Base-by-base conservation (phyloP, 2,113 vertebrate species). In the Neodon shergylaensis region DNA sequence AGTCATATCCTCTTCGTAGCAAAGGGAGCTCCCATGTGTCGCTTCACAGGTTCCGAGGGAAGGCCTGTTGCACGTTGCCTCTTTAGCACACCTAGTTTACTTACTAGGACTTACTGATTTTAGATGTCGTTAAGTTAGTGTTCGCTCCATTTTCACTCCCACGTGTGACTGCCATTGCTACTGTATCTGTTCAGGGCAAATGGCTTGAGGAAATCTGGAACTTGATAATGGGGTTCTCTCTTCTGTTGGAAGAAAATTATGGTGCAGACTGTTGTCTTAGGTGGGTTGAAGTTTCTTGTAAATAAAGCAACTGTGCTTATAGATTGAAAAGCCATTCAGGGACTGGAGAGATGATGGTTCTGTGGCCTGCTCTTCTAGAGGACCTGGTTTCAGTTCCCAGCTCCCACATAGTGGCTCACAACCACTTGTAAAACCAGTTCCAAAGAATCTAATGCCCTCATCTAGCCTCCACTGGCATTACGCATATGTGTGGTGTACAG, bases 1-100 rank as follows among this genome's bases (percentile, higher is more conserved):
- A 96, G 94, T 95, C 52, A 12, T 42, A 96, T 88, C 52, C 93
- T 86, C n/a, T 87, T 88, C 85, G 5, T 63, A 49, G 66, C 54
- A 72, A 95, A 95, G n/a, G 49, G 47, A 96, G 91, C 31, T 24
- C 97, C 96, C 79, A 7, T 0, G 11, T 81, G 54, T 9, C 70
- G 96, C 91, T 92, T 21, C 85, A 65, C 78, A 47, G 54, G n/a
- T 72, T 72, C 49, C 16, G 8, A 77, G n/a, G 0, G 28, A 91
- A 82, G 88, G 28, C 58, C 52, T 88, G 52, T 3, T 79, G 61
- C 10, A 52, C 76, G 61, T 78, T 33, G 12, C 28, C 73, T 33
- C 42, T 66, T 93, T 52, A 85, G 70, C 49, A 54, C 52, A 58
- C 47, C 14, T 93, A n/a, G 81, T 63, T 82, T 72, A 7, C 73